Percentiles rank a stretch among this genome's conserved stretches.
Conservation (phyloP, 2,113 vertebrate genomes). For the Coptodon bakossiorum region DNA sequence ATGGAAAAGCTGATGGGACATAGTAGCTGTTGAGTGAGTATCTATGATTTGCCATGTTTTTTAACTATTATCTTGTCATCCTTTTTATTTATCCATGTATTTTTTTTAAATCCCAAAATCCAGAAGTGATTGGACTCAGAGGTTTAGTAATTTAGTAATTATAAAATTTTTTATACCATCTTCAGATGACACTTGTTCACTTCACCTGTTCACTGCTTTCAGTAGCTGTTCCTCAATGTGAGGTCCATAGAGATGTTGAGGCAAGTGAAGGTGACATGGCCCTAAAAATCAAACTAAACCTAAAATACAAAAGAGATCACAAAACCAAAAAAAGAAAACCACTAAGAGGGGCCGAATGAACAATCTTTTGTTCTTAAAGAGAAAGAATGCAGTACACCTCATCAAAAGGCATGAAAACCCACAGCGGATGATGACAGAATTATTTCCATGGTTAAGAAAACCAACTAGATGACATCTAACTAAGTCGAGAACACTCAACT, state of each 20-base stretch:
- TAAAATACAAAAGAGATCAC: not conserved
- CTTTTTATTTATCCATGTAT: not conserved
- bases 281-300: not conserved
- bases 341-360: fast-evolving
- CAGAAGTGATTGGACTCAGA: not conserved
- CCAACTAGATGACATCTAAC: not conserved
- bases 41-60: not conserved
- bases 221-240: not conserved
- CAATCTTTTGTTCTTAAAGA: not conserved
- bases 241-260: not conserved
- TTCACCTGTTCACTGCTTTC: not conserved
- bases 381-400: not conserved
- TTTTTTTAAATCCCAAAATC: not conserved
- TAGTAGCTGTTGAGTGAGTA: not conserved
- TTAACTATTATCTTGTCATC: not conserved
- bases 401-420: not conserved
- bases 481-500: not conserved
- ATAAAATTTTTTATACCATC: fast-evolving
- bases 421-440: not conserved
- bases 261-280: not conserved
- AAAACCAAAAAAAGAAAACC: not conserved
- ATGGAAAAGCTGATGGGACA: not conserved
- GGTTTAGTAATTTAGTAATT: not conserved
- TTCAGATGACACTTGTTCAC: not conserved
- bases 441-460: not conserved